Conservation (phyloP, 2,113 vertebrate species). For the Pseudorasbora parva region DNA sequence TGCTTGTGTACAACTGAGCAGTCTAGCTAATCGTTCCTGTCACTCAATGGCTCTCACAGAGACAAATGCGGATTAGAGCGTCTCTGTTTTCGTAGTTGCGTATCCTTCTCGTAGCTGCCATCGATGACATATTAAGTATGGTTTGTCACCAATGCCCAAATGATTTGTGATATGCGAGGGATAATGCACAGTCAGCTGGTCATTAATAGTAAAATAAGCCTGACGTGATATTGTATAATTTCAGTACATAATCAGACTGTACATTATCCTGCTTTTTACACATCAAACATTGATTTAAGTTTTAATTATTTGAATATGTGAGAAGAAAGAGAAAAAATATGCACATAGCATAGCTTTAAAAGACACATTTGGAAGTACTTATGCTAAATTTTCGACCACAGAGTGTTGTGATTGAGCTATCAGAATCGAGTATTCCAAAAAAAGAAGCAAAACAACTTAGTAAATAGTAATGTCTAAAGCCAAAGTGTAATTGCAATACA, state of each 20-base stretch:
- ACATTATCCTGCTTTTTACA: neutral
- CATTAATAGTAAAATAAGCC: neutral
- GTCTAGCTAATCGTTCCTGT: conserved; percentile 50
- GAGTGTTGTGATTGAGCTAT: neutral
- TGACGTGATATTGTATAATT: neutral
- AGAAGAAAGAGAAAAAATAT: neutral
- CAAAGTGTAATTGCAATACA: neutral
- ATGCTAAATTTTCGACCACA: neutral
- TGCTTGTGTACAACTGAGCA: conserved; percentile 13
- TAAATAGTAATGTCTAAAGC: neutral
- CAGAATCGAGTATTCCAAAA: neutral
- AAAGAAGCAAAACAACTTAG: neutral
- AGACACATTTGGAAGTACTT: neutral
- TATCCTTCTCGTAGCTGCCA: neutral
- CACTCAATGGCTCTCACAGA: conserved; percentile 48
- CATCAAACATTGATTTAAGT: neutral
- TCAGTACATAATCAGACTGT: neutral
- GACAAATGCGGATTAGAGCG: conserved; percentile 64
- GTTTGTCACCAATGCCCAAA: neutral
- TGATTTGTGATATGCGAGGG: neutral
- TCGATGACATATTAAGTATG: neutral
- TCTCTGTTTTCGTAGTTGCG: neutral
- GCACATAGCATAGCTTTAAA: neutral
- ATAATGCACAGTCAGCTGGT: neutral
- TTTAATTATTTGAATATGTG: neutral